Evolutionary conservation across 2,113 vertebrate species (phyloP), one percentile per base, ranked within the genome.

Genomic region (Hemichromis elongatus): DNA sequence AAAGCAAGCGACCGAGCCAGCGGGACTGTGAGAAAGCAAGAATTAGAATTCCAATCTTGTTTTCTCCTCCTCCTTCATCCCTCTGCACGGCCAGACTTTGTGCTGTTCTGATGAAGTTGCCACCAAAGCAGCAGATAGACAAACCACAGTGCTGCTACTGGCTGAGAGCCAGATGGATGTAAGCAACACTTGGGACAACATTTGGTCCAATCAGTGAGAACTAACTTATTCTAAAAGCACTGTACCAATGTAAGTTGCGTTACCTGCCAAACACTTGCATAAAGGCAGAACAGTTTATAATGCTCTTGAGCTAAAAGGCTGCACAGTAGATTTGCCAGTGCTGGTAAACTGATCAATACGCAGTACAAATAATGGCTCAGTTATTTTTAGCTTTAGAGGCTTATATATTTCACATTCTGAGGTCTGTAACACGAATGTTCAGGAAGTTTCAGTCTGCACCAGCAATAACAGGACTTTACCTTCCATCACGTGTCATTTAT

Each of bases 1-100:
- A 93, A 90, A 86, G 54, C 52, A 55, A 80, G 37, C 53, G 66
- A 83, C 33, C 70, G 26, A 82, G 89, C 73, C 81, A 84, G 40
- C 42, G n/a, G 50, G 70, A 84, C 77, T 92, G 89, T 93, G 92
- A 89, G 90, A 92, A 91, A 85, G 80, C 57, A 52, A 83, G 73
- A 86, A 93, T 93, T 92, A 88, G 79, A 40, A 93, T 93, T 92
- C 87, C 19, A 57, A 18, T 63, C 80, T 40, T n/a, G 89, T 83
- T 66, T 45, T 79, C 63, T 19, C 5, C 28, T 79, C 40, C 9
- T 59, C 86, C 81, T 37, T 77, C 63, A 21, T 77, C 55, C 77
- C 57, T 78, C 45, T 45, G 6, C 66, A 21, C 4, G 52, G n/a
- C 52, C 47, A 37, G 52, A 75, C 77, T 18, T 21, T 11, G 13